Percentiles rank a stretch among this genome's conserved stretches.
These are phyloP conservation scores for Muschampia plurimacula DNA, from an alignment of 2,888 invertebrate genomes.

Conservation along the genomic window DNA sequence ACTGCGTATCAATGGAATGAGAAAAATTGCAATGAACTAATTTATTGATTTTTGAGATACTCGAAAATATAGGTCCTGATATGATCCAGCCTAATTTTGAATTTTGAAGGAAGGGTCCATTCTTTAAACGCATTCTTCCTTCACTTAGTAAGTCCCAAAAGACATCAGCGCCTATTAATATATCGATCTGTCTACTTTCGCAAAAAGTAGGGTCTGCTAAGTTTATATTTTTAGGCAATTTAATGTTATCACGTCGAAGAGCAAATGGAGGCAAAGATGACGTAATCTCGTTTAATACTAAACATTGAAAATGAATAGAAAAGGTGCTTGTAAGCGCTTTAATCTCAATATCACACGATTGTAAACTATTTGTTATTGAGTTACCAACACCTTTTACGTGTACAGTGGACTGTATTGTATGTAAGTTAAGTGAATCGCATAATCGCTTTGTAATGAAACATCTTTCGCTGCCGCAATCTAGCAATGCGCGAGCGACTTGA, in stretches of 20 bases:
- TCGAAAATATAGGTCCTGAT: conserved; percentile 40
- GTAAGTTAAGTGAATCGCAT: conserved; percentile 41
- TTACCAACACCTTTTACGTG: conserved; percentile 44
- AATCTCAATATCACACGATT: conserved; percentile 43
- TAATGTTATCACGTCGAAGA: conserved; percentile 1
- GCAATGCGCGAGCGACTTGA: conserved; percentile 40
- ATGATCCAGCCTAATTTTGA: conserved; percentile 47
- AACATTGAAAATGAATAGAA: conserved; percentile 36
- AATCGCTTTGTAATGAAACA: conserved; percentile 46
- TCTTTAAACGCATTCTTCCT: conserved; percentile 41
- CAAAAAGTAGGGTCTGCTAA: conserved; percentile 41
- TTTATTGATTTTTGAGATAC: neutral
- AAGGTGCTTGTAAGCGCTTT: conserved; percentile 30
- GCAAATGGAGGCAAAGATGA: conserved; percentile 13
- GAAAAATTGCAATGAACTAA: conserved; percentile 42
- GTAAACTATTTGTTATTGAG: conserved; percentile 41
- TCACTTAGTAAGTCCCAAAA: conserved; percentile 45
- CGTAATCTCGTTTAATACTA: conserved; percentile 32
- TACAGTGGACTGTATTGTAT: conserved; percentile 48
- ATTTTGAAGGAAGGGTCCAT: conserved; percentile 45
- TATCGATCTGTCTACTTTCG: conserved; percentile 34
- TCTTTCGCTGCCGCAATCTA: conserved; percentile 47
- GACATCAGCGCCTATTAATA: conserved; percentile 45
- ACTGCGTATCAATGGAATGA: conserved; percentile 37
- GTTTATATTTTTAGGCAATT: conserved; percentile 35